Percentiles rank a stretch among this genome's conserved stretches.
phyloP scores from a whole-genome alignment of 2,797 vertebrate species.

The Amazonetta brasiliensis region DNA sequence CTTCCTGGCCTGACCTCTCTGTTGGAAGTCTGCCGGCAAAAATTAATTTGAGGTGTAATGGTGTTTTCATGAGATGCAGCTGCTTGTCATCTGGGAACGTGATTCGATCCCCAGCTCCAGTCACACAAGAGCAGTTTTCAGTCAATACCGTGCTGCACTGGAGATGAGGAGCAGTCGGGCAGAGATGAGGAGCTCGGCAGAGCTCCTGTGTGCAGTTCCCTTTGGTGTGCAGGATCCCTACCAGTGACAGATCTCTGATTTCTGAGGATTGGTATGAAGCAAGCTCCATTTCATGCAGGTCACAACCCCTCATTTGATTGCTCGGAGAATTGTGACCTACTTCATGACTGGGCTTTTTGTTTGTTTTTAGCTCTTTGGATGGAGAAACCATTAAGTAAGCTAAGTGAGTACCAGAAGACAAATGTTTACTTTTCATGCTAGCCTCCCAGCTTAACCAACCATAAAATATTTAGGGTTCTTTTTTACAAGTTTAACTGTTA shows the following conservation, averaged over 20 bases:
- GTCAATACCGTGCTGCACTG: constrained; percentile 5
- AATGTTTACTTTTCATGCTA: not conserved
- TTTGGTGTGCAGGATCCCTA: not conserved
- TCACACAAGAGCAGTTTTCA: not conserved
- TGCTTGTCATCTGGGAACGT: not conserved
- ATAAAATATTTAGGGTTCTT: constrained; percentile 3
- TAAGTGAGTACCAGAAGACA: not conserved
- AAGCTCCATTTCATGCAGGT: constrained; percentile 38
- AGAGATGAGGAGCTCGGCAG: not conserved
- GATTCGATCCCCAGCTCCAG: not conserved
- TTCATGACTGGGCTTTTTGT: not conserved
- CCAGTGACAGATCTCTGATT: not conserved
- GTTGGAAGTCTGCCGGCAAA: not conserved
- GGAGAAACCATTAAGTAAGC: not conserved
- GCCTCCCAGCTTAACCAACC: not conserved
- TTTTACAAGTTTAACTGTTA: not conserved
- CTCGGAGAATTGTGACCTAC: constrained; percentile 27
- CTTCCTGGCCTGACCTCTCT: not conserved
- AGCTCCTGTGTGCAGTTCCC: not conserved
- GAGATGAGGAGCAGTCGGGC: not conserved
- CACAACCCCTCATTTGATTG: constrained; percentile 17
- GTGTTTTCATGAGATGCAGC: not conserved
- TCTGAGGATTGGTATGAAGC: not conserved
- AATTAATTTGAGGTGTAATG: constrained; percentile 9
- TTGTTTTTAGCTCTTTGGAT: not conserved